These are phyloP conservation scores for Mohoua ochrocephala DNA, from an alignment of 2,113 vertebrate species.

Conservation along the genomic window DNA sequence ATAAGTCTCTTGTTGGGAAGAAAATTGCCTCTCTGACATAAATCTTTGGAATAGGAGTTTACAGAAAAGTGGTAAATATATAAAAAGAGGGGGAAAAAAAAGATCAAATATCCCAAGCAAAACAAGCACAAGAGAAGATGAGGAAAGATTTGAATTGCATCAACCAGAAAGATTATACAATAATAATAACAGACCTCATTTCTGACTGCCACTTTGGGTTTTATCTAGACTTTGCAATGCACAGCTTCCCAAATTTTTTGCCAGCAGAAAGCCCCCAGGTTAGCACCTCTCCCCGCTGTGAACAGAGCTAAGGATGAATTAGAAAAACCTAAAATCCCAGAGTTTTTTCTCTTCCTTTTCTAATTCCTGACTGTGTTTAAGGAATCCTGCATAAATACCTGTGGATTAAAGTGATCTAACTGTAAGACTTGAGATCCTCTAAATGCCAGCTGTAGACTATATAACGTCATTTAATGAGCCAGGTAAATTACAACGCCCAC, in stretches of 20 bases:
- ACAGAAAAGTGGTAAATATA: neutral
- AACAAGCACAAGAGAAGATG: neutral
- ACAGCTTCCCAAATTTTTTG: neutral
- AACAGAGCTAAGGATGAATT: neutral
- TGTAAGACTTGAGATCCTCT: neutral
- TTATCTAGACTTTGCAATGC: neutral
- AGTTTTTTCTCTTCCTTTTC: neutral
- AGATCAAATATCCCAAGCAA: neutral
- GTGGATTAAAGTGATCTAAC: neutral
- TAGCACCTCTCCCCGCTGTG: neutral
- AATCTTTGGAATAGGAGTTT: slow-evolving; percentile 17
- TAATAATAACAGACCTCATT: neutral
- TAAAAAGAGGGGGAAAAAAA: neutral
- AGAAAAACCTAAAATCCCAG: neutral
- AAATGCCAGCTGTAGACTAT: neutral
- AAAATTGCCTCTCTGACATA: slow-evolving; percentile 46
- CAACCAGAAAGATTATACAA: neutral
- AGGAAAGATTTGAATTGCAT: neutral
- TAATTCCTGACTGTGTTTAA: neutral
- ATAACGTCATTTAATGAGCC: accelerated
- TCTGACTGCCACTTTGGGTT: neutral
- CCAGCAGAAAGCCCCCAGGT: neutral
- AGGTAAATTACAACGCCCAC: neutral
- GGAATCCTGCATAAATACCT: neutral
- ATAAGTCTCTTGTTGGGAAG: slow-evolving; percentile 38